Evolutionary conservation across 2,113 vertebrate genomes (phyloP).

Genomic region (Brachionichthys hirsutus): DNA sequence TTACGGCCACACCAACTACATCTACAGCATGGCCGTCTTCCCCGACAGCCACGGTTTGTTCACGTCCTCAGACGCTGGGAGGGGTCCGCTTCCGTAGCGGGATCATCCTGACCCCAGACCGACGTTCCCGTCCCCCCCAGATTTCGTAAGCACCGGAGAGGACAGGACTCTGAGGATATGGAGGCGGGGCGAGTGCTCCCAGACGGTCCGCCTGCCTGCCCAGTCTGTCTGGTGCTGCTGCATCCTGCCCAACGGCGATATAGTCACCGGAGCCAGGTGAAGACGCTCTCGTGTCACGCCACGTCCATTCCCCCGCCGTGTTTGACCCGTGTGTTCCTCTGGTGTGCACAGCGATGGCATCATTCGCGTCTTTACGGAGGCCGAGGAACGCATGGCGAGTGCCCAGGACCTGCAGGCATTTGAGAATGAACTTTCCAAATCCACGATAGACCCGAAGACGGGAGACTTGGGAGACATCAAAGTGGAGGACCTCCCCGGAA

Average conservation of each 20-base stretch:
- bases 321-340: not conserved
- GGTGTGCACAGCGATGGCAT: slow-evolving; percentile 85
- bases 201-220: slow-evolving; percentile 92
- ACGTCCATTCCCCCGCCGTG: no score
- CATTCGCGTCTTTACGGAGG: slow-evolving; percentile 93
- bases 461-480: slow-evolving; percentile 94
- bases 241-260: slow-evolving; percentile 89
- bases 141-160: slow-evolving; percentile 94
- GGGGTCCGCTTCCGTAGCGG: fast-evolving
- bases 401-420: slow-evolving; percentile 89
- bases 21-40: slow-evolving; percentile 93
- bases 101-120: not conserved
- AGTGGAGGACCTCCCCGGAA: slow-evolving; percentile 90
- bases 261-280: slow-evolving; percentile 92
- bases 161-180: slow-evolving; percentile 92
- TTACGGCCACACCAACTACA: slow-evolving; percentile 95
- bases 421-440: slow-evolving; percentile 92
- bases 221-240: slow-evolving; percentile 99
- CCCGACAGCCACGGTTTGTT: slow-evolving; percentile 87
- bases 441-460: slow-evolving; percentile 92
- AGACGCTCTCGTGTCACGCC: no score
- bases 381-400: slow-evolving; percentile 84
- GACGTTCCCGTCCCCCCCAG: slow-evolving; percentile 63
- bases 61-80: not conserved
- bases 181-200: slow-evolving; percentile 87